Base-by-base conservation (phyloP, 2,888 invertebrate genomes). In the Stenoptilia bipunctidactyla region DNA sequence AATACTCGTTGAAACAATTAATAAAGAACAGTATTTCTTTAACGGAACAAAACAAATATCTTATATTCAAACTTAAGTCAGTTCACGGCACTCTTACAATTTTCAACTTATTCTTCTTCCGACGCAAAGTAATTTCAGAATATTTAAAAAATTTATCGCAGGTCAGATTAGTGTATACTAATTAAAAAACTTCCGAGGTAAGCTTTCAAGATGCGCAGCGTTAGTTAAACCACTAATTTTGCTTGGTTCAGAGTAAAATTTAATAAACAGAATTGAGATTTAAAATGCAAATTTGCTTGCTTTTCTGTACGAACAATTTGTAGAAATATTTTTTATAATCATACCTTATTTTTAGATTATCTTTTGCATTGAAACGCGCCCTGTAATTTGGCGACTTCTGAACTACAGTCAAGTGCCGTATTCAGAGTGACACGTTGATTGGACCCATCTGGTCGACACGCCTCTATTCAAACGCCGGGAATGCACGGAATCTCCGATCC, bases 251-350 rank as follows among this genome's bases (percentile, higher is more conserved):
- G 59, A 66, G 59, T 59, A 60, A 62, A 58, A 20, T 53, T 46
- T 58, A 66, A 63, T 64, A 66, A 65, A 62, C 58, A 59, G 58
- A 66, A 66, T 56, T 61, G 61, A 58, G 65, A 70, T 71, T 68
- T 73, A 75, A 74, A 75, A 74, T 73, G 66, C 64, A 70, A 75
- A 75, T 73, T 65, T 66, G 58, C 65, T 58, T 67, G 65, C 67
- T 65, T 69, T 73, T 66, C 64, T 8, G 20, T 20, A 20, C 20
- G 20, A 20, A 20, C 20, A 20, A 20, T 5, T 20, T 20, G 20
- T 20, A 20, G 20, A 20, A 20, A 20, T 20, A 20, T 5, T 20
- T 20, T 20, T 20, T 20, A 20, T 20, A 20, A 20, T 20, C 8
- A 8, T 20, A 3, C 8, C 20, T 20, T 20, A 20, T 20, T 20